Percentiles rank a stretch among this genome's conserved stretches.
Evolutionary conservation across 2,797 vertebrate genomes (phyloP).

Genomic region (Gymnocypris eckloni): DNA sequence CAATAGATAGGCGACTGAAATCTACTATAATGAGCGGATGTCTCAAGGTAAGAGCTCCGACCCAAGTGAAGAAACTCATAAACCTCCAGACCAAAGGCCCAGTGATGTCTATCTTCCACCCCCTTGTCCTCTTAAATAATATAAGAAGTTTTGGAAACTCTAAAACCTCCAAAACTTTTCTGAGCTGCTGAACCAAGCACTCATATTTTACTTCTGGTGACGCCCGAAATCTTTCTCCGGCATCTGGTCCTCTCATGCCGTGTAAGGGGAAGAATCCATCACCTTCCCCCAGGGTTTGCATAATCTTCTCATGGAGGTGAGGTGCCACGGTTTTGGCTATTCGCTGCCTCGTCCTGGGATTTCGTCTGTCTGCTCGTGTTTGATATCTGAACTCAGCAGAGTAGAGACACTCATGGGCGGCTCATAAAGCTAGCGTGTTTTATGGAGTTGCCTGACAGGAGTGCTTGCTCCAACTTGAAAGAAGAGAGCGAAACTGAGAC

Average conservation of each 20-base stretch:
- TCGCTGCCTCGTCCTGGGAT: constrained; percentile 80
- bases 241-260: constrained; percentile 84
- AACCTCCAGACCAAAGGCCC: constrained; percentile 39
- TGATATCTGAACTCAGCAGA: constrained; percentile 74
- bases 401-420: constrained; percentile 62
- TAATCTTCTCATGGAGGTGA: constrained; percentile 83
- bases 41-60: constrained; percentile 28
- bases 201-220: constrained; percentile 82
- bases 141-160: constrained; percentile 75
- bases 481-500: constrained; percentile 25
- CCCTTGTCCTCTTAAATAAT: constrained; percentile 67
- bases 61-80: constrained; percentile 34
- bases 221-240: constrained; percentile 80
- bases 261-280: constrained; percentile 84
- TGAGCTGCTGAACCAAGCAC: constrained; percentile 67
- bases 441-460: constrained; percentile 62
- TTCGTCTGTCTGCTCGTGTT: constrained; percentile 77
- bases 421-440: constrained; percentile 54
- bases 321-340: constrained; percentile 76
- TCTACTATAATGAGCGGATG: background rate
- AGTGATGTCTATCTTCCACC: constrained; percentile 55
- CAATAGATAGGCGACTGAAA: background rate
- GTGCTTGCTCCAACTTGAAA: constrained; percentile 35
- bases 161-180: constrained; percentile 68
- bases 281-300: constrained; percentile 83